These are phyloP conservation scores for Agrochola lota DNA, from an alignment of 2,888 invertebrate genomes.

Conservation along the genomic window DNA sequence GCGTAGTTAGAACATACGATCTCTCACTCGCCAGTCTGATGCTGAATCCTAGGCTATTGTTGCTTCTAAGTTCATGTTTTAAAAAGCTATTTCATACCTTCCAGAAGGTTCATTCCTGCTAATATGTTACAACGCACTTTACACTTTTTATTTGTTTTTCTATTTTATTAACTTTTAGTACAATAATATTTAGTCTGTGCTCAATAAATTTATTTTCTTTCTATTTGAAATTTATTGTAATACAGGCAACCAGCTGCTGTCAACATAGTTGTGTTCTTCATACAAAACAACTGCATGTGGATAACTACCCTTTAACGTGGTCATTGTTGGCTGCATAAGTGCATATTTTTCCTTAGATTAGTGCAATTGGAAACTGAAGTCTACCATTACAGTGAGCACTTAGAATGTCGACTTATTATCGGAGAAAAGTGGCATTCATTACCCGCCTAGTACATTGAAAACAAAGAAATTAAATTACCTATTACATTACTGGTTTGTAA, in stretches of 20 bases:
- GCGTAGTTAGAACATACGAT: not conserved
- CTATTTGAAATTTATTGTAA: not conserved
- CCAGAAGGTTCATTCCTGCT: not conserved
- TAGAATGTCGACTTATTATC: constrained; percentile 29
- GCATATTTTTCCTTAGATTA: constrained; percentile 23
- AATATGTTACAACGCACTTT: too few species aligned
- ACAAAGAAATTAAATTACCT: not conserved
- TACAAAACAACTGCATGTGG: not conserved
- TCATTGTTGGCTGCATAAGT: constrained; percentile 9
- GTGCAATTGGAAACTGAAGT: constrained; percentile 26
- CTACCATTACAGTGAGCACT: constrained; percentile 29
- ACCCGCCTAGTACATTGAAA: constrained; percentile 9
- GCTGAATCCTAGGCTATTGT: not conserved
- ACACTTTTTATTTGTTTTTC: too few species aligned
- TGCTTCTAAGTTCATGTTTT: not conserved
- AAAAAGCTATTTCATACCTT: not conserved
- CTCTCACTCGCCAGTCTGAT: not conserved
- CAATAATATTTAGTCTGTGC: too few species aligned
- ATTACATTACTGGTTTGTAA: not conserved
- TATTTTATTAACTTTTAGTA: too few species aligned
- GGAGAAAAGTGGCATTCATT: constrained; percentile 15
- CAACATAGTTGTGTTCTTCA: not conserved
- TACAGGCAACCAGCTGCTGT: not conserved
- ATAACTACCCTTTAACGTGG: not conserved
- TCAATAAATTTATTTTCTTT: too few species aligned